Conservation (phyloP, 2,797 vertebrate genomes). For the Rhinogobio ventralis region DNA sequence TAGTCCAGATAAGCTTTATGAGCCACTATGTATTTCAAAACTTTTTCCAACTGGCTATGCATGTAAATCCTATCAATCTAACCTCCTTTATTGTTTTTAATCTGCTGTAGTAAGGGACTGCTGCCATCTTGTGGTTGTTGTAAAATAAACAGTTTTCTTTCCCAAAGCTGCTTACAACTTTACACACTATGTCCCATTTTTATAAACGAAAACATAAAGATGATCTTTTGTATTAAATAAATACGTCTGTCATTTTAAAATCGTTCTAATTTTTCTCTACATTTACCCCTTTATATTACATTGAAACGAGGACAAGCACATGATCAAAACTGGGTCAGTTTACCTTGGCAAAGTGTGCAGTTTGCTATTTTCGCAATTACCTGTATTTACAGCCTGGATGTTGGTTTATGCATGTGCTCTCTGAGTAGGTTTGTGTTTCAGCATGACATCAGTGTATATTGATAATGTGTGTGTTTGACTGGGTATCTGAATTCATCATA, state of each 20-base stretch:
- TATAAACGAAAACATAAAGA: neutral
- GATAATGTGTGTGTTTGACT: neutral
- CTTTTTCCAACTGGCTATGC: neutral
- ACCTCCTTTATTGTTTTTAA: neutral
- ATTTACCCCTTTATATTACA: neutral
- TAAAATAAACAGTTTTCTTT: neutral
- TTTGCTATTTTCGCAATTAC: neutral
- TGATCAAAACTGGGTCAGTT: neutral
- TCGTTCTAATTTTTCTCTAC: neutral
- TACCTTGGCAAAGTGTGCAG: constrained; percentile 9
- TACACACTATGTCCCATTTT: neutral
- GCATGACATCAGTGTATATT: neutral
- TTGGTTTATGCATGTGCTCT: neutral
- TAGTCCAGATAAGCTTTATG: constrained; percentile 33
- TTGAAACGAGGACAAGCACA: neutral
- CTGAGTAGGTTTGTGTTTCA: neutral
- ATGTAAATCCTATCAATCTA: neutral
- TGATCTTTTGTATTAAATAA: neutral
- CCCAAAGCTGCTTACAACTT: neutral
- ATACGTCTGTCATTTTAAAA: neutral
- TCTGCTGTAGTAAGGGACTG: neutral
- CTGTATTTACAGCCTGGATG: neutral
- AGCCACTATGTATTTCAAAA: neutral
- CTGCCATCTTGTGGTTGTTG: constrained; percentile 51
- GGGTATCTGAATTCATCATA: neutral